A percentile compares a stretch with the other conserved stretches of the same genome.
phyloP scores from a whole-genome alignment of 2,888 invertebrate genomes.

The Parasteatoda lunata region DNA sequence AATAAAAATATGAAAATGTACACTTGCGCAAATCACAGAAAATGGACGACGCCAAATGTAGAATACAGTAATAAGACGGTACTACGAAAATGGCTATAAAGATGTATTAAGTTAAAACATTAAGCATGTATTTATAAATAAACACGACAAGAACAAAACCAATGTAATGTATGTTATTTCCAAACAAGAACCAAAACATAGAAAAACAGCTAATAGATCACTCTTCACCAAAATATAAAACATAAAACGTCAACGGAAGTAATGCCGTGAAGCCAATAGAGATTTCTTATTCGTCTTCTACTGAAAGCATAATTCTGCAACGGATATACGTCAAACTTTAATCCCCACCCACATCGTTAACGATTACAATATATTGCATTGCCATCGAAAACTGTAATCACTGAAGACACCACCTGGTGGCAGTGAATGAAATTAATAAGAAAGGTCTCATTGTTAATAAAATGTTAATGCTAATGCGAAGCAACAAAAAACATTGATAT shows the following conservation, averaged over 20 bases:
- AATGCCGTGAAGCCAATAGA: constrained; percentile 1
- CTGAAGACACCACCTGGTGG: no score
- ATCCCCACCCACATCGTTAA: constrained; percentile 58
- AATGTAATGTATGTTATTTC: neutral
- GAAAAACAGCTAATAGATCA: neutral
- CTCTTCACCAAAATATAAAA: neutral
- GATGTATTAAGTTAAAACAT: constrained; percentile 16
- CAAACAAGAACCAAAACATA: neutral
- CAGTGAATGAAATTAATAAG: no score
- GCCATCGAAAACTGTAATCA: no score
- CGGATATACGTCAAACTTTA: constrained; percentile 64
- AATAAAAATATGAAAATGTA: neutral
- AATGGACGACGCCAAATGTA: constrained; percentile 63
- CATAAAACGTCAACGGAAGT: neutral
- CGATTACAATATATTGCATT: constrained; percentile 16
- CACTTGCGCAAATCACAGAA: constrained; percentile 31
- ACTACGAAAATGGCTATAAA: constrained; percentile 46
- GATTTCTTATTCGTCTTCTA: neutral
- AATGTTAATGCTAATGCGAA: no score
- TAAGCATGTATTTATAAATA: neutral
- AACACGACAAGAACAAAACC: neutral
- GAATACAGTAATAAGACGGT: constrained; percentile 52
- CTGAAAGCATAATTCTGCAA: constrained; percentile 54
- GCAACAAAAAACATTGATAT: no score
- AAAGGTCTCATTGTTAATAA: no score